Evolutionary conservation across 2,888 invertebrate genomes (phyloP), one percentile per base, ranked within the genome.

Genomic region (Tenthredo amoena): DNA sequence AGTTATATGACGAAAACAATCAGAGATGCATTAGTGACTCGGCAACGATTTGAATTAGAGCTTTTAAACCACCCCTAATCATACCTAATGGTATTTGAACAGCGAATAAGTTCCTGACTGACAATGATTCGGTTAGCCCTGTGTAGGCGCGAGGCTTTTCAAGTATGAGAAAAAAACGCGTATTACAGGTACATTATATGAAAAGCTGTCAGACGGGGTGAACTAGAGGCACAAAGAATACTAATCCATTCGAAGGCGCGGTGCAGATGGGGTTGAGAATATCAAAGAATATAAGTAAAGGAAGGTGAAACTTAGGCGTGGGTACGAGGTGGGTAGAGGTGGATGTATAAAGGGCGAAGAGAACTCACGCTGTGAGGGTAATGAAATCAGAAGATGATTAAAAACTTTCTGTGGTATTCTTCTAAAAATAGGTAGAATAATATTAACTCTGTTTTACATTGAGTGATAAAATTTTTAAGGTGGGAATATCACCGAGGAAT

Each of bases 381-480:
- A 81, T 81, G 81, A 81, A 81, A 81, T 81, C 40, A 81, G 62
- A 62, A 40, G 81, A 81, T 81, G 81, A 81, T 81, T 81, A 81
- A 81, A 81, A 81, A 81, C 62, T 81, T 81, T 55, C 18, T 58
- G 10, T 40, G 37, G 12, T 26, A 81, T 81, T 62, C 62, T 40
- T 12, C 62, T 37, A n/a, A 40, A 81, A 81, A 81, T 62, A 62
- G 40, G 21, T 34, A 77, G 55, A 40, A 81, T 37, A 40, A 55
- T 34, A 55, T 81, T 81, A 62, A 62, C 58, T 62, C 31, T 6
- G 34, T 81, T 43, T 74, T 71, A n/a, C 34, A 71, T 55, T 55
- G 21, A 10, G 76, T 58, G 58, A 55, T n/a, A 76, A 47, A 26
- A 47, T 40, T n/a, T 12, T 3, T 4, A 15, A 47, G 74, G 74